These are phyloP conservation scores for Penaeus vannamei DNA, from an alignment of 1,140 invertebrate species.

Conservation along the genomic window DNA sequence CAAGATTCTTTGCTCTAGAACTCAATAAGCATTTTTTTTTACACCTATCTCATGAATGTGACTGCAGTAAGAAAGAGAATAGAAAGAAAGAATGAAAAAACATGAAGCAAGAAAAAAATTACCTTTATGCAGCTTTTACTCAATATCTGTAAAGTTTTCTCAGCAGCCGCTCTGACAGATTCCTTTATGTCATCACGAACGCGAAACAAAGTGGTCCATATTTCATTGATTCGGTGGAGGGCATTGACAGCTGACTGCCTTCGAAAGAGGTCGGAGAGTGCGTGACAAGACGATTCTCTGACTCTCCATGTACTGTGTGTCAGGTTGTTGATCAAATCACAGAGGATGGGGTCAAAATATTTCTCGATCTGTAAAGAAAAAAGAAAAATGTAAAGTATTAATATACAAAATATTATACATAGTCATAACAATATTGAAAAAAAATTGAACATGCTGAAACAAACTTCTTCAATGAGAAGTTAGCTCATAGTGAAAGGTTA, in stretches of 20 bases:
- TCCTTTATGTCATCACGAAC: slow-evolving; percentile 97
- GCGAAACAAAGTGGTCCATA: slow-evolving; percentile 88
- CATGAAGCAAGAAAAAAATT: not conserved
- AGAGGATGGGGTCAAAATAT: slow-evolving; percentile 89
- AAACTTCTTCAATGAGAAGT: too few relatives aligned
- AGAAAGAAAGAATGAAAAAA: not conserved
- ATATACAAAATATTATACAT: not conserved
- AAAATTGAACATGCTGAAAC: too few relatives aligned
- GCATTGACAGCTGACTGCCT: slow-evolving; percentile 74
- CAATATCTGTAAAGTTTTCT: slow-evolving; percentile 82
- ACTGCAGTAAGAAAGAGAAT: not conserved
- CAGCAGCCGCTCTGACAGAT: slow-evolving; percentile 85
- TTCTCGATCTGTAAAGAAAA: slow-evolving; percentile 80
- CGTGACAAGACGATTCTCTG: slow-evolving; percentile 90
- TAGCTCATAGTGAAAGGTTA: too few relatives aligned
- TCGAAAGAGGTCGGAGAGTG: slow-evolving; percentile 86
- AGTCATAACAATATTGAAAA: not conserved
- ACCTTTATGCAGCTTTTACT: slow-evolving; percentile 74
- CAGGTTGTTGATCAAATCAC: slow-evolving; percentile 85
- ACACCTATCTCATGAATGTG: too few relatives aligned
- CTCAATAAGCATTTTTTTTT: too few relatives aligned
- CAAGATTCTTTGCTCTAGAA: too few relatives aligned
- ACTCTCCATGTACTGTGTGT: slow-evolving; percentile 89
- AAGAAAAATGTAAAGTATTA: slow-evolving; percentile 31
- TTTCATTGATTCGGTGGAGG: slow-evolving; percentile 77